These are phyloP conservation scores for Diaprepes abbreviatus DNA, from an alignment of 2,888 invertebrate species.

Conservation along the genomic window DNA sequence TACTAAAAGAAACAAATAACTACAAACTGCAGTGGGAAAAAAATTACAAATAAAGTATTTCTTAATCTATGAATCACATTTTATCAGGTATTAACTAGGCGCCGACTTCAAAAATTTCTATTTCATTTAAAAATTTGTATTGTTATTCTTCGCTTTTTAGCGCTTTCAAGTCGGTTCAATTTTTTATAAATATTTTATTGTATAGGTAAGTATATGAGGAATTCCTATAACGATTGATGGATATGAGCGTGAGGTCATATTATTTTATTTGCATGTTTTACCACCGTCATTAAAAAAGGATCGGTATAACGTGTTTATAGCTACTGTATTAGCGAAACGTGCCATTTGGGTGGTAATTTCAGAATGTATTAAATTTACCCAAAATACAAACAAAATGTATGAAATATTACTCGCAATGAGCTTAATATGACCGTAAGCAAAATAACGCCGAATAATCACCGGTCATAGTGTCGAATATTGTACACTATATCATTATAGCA, in stretches of 20 bases:
- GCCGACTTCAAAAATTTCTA: too few relatives aligned
- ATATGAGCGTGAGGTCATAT: neutral
- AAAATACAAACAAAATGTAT: conserved; percentile 55
- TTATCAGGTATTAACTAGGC: too few relatives aligned
- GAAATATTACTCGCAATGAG: conserved; percentile 47
- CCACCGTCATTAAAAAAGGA: conserved; percentile 21
- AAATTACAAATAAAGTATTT: too few relatives aligned
- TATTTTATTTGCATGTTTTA: neutral
- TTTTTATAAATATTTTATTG: too few relatives aligned
- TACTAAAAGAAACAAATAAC: too few relatives aligned
- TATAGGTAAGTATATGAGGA: too few relatives aligned
- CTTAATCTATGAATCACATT: too few relatives aligned
- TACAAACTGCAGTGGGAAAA: too few relatives aligned
- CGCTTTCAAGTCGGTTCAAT: too few relatives aligned
- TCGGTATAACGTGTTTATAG: conserved; percentile 36
- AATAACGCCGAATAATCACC: conserved; percentile 34
- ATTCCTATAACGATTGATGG: too few relatives aligned
- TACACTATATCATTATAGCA: conserved; percentile 59
- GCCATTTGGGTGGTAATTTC: conserved; percentile 43
- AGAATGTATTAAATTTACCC: conserved; percentile 52
- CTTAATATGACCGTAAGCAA: conserved; percentile 35
- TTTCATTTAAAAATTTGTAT: too few relatives aligned
- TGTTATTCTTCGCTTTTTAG: too few relatives aligned
- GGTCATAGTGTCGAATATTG: conserved; percentile 51
- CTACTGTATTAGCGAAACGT: conserved; percentile 45